These are phyloP conservation scores for Motacilla tschutschensis DNA, from an alignment of 2,113 vertebrate genomes.

Conservation along the genomic window DNA sequence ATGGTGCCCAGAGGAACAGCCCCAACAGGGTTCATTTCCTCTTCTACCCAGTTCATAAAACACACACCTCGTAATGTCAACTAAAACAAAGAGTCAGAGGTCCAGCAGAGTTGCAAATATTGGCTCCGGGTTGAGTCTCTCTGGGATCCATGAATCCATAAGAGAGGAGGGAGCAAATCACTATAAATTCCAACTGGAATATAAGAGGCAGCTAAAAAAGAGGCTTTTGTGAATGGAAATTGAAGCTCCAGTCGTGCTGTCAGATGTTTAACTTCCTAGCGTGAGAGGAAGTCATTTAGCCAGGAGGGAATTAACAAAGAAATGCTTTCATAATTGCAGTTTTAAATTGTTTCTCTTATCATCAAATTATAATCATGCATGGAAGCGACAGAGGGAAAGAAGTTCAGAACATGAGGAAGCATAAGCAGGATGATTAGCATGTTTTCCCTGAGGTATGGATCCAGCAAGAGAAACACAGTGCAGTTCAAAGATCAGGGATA, in stretches of 20 bases:
- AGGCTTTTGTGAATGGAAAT: neutral
- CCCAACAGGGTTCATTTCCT: neutral
- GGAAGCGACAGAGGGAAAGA: neutral
- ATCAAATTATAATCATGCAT: conserved; percentile 11
- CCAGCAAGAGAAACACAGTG: neutral
- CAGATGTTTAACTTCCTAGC: conserved; percentile 41
- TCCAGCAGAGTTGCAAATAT: neutral
- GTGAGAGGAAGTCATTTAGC: conserved; percentile 39
- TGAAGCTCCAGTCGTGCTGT: neutral
- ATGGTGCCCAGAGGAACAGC: neutral
- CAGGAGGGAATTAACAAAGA: conserved; percentile 32
- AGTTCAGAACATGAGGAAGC: neutral
- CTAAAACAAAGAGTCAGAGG: neutral
- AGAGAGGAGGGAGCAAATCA: neutral
- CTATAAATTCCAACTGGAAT: neutral
- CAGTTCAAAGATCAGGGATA: neutral
- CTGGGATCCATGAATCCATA: neutral
- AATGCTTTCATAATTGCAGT: conserved; percentile 35
- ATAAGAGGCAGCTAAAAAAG: neutral
- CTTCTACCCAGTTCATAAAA: neutral
- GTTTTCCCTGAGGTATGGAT: neutral
- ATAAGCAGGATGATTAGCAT: neutral
- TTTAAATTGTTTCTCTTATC: conserved; percentile 45
- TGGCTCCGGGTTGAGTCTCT: neutral
- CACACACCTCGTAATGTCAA: neutral